Evolutionary conservation across 1,140 invertebrate species (phyloP).

Genomic region (Drosophila yakuba): DNA sequence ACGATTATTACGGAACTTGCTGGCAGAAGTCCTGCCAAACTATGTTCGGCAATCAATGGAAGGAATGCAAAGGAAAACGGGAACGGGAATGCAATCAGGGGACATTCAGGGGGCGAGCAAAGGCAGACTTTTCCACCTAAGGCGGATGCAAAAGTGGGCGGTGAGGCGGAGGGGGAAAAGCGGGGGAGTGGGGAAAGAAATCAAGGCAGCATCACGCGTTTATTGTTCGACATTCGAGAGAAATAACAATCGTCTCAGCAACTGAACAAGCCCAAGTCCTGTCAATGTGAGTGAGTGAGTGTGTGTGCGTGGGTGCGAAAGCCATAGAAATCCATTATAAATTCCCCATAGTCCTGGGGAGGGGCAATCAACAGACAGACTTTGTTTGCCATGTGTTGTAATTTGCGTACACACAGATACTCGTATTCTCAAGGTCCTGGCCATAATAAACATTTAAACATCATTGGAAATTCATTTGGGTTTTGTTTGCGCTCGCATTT

Average conservation of each 20-base stretch:
- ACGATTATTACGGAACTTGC: constrained; percentile 62
- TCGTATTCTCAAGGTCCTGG: constrained; percentile 33
- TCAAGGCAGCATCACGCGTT: constrained; percentile 39
- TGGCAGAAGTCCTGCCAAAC: constrained; percentile 44
- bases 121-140: constrained; percentile 27
- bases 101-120: neutral
- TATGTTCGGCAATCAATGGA: constrained; percentile 12
- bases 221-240: constrained; percentile 45
- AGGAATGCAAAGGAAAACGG: neutral
- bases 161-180: too few relatives aligned
- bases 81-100: constrained; percentile 5
- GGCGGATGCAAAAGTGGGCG: neutral
- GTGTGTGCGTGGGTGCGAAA: constrained; percentile 11
- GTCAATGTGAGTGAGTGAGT: constrained; percentile 1
- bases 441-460: constrained; percentile 72
- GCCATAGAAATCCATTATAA: constrained; percentile 65
- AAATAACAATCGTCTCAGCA: constrained; percentile 47
- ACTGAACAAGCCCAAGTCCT: constrained; percentile 8
- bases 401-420: constrained; percentile 62
- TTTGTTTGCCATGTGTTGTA: constrained; percentile 74
- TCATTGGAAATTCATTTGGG: constrained; percentile 69
- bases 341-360: constrained; percentile 59
- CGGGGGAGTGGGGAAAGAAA: neutral
- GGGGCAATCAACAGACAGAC: constrained; percentile 68
- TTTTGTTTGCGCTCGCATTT: constrained; percentile 34